Conservation (phyloP, 2,888 invertebrate genomes). For the Prosopocoilus inquinatus region DNA sequence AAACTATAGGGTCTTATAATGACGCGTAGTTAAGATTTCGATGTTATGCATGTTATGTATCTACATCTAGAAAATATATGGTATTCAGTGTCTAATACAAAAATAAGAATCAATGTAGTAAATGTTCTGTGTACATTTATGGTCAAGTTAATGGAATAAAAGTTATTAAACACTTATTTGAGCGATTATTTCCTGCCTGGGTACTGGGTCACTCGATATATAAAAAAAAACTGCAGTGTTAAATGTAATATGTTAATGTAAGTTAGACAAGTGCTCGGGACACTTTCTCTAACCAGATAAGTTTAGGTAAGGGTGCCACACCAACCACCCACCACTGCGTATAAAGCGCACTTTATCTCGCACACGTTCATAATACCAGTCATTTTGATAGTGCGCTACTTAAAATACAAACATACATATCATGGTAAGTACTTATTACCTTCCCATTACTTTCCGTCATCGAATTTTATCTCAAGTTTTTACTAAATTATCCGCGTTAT, state of each 20-base stretch:
- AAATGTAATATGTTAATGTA: too few species aligned
- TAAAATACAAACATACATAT: constrained; percentile 15
- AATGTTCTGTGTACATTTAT: constrained; percentile 46
- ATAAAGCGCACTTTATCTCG: constrained; percentile 35
- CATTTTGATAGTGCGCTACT: background rate
- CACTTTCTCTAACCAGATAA: constrained; percentile 33
- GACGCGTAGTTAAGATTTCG: constrained; percentile 31
- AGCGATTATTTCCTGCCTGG: too few species aligned
- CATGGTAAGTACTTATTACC: constrained; percentile 13
- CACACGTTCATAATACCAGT: background rate
- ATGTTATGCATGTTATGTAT: constrained; percentile 22
- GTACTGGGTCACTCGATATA: too few species aligned
- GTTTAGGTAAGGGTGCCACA: constrained; percentile 26
- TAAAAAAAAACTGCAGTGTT: too few species aligned
- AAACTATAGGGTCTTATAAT: constrained; percentile 32
- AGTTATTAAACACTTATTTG: constrained; percentile 10
- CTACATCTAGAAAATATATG: background rate
- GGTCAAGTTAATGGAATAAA: constrained; percentile 44
- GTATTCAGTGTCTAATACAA: constrained; percentile 24
- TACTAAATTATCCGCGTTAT: too few species aligned
- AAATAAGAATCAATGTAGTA: constrained; percentile 34
- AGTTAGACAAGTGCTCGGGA: constrained; percentile 6
- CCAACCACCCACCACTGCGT: constrained; percentile 38
- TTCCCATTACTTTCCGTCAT: too few species aligned
- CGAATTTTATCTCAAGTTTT: too few species aligned